Conservation (phyloP, 2,888 invertebrate genomes). For the Dastarcus helophoroides region DNA sequence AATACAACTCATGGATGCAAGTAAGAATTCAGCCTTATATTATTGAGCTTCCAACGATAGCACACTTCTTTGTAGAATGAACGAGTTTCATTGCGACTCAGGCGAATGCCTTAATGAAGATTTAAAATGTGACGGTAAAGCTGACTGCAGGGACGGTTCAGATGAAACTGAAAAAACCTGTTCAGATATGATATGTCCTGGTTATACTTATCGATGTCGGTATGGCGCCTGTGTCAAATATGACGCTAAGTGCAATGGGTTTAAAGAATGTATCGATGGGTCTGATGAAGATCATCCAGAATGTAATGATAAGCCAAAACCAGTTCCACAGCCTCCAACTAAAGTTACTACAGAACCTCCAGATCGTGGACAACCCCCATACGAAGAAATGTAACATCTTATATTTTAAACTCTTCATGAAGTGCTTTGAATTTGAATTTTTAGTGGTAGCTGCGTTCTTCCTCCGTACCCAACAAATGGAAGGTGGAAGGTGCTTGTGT, state of each 20-base stretch:
- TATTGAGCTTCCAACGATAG: not conserved
- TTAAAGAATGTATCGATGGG: slow-evolving; percentile 39
- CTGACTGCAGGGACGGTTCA: slow-evolving; percentile 24
- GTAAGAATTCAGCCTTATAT: slow-evolving; percentile 5
- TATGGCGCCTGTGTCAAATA: slow-evolving; percentile 32
- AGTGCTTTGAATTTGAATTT: too few species aligned
- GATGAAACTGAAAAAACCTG: slow-evolving; percentile 25
- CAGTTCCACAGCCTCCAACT: too few species aligned
- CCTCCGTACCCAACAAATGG: too few species aligned
- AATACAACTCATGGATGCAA: slow-evolving; percentile 6
- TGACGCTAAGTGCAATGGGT: slow-evolving; percentile 42
- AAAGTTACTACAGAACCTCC: too few species aligned
- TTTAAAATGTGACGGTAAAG: slow-evolving; percentile 23
- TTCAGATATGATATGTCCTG: slow-evolving; percentile 20
- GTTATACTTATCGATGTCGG: slow-evolving; percentile 21
- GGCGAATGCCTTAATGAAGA: slow-evolving; percentile 21
- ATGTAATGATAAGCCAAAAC: slow-evolving; percentile 9
- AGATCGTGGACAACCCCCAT: too few species aligned
- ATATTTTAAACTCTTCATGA: too few species aligned
- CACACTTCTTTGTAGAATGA: slow-evolving; percentile 14
- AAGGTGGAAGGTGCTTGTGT: too few species aligned
- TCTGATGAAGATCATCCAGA: slow-evolving; percentile 36
- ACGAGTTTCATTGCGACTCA: slow-evolving; percentile 20
- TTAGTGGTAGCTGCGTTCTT: too few species aligned
- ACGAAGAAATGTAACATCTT: too few species aligned